phyloP scores from a whole-genome alignment of 2,113 vertebrate genomes.

The Oryzias melastigma region DNA sequence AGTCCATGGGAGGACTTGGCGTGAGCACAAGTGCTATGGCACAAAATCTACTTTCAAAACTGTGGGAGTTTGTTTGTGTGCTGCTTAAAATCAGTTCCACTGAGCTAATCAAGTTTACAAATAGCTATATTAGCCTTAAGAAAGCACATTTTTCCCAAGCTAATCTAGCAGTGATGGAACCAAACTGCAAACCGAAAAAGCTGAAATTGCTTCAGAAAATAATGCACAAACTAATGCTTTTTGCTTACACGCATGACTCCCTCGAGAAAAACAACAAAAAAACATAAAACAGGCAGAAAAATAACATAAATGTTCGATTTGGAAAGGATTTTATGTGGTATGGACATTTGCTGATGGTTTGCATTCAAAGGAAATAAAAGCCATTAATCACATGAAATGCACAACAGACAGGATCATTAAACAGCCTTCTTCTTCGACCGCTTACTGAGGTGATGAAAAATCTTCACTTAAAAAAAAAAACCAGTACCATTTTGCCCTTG shows the following conservation, averaged over 20 bases:
- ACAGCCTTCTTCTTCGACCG: conserved; percentile 65
- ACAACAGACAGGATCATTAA: conserved; percentile 75
- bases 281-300: conserved; percentile 21
- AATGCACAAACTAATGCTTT: background rate
- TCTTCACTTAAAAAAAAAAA: conserved; percentile 60
- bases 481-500: conserved; percentile 61
- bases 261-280: background rate
- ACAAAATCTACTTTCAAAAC: background rate
- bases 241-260: conserved; percentile 14
- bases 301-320: conserved; percentile 38
- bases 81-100: background rate
- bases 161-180: background rate
- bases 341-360: conserved; percentile 67
- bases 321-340: conserved; percentile 41
- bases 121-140: background rate
- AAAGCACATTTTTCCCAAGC: background rate
- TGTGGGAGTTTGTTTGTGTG: background rate
- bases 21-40: background rate
- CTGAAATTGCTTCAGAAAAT: conserved; percentile 4
- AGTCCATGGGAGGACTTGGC: background rate
- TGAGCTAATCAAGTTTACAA: background rate
- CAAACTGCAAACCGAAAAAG: conserved; percentile 3
- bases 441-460: conserved; percentile 76
- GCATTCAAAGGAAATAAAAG: conserved; percentile 66
- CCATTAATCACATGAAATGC: conserved; percentile 68